Evolutionary conservation across 2,888 invertebrate genomes (phyloP), one percentile per base, ranked within the genome.

Genomic region (Tenthredo mesomela): DNA sequence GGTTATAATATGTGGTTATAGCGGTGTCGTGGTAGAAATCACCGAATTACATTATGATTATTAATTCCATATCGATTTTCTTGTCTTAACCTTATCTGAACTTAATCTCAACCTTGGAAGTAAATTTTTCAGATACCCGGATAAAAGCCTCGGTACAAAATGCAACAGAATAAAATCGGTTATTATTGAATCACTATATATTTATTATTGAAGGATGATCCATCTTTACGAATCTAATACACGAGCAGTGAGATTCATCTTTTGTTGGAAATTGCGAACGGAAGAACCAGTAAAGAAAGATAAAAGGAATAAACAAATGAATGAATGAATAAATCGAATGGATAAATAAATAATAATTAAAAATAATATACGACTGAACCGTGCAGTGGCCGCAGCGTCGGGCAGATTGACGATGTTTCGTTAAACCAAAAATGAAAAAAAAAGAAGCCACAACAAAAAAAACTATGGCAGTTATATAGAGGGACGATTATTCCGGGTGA

Each of bases 401-500:
- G 10, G 54, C 77, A 77, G 54, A 77, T 54, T 77, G 77, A 77
- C 77, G 77, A 54, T 77, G 7, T 54, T 77, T 77, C 33, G n/a
- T 67, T 67, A 33, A 67, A 29, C 21, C 29, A 67, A 29, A 67
- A n/a, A n/a, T n/a, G n/a, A n/a, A 18, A n/a, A n/a, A 37, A 37
- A 37, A n/a, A 37, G n/a, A 6, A 29, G 9, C 37, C 1, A 37
- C 21, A 1, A 58, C 18, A 50, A 58, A 58, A 58, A 58, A 54
- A 58, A 58, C 40, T 12, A 25, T 21, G 61, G 88, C 86, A 89
- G 87, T 89, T 88, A 89, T 89, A 54, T 54, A 54, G 89, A 89
- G 88, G 88, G 88, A 85, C 90, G 91, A 91, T 92, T 91, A 92
- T 90, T 89, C 89, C 88, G 88, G 90, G 86, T 89, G 88, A 92